Evolutionary conservation across 2,797 vertebrate genomes (phyloP).

Genomic region (Triplophysa yarkandensis): DNA sequence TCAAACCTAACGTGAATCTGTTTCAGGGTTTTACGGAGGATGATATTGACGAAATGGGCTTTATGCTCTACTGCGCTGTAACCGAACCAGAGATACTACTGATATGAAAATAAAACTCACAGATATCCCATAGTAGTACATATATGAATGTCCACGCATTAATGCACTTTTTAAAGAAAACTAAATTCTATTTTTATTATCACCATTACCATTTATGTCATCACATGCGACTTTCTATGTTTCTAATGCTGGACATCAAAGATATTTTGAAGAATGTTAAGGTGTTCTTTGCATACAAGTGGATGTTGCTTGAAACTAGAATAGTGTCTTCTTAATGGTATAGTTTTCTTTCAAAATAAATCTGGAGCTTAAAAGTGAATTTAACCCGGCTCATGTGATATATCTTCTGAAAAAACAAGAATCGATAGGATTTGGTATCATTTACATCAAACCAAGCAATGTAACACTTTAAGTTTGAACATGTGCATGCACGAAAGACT

Average conservation of each 20-base stretch:
- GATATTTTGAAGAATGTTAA: not conserved
- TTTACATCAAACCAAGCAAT: not conserved
- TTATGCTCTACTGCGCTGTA: conserved; percentile 83
- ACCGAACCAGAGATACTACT: conserved; percentile 82
- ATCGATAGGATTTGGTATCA: not conserved
- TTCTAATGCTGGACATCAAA: not conserved
- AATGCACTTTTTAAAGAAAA: conserved; percentile 4
- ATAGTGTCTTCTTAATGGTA: not conserved
- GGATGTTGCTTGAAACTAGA: too few relatives aligned
- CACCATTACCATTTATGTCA: not conserved
- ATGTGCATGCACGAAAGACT: not conserved
- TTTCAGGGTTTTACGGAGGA: conserved; percentile 79
- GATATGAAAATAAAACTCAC: conserved; percentile 58
- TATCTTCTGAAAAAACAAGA: not conserved
- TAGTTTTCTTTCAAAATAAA: not conserved
- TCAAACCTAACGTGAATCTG: conserved; percentile 85
- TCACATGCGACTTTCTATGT: not conserved
- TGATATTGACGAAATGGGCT: conserved; percentile 91
- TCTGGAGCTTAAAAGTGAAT: not conserved
- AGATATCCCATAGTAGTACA: conserved; percentile 17
- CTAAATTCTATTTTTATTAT: not conserved
- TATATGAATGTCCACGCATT: not conserved
- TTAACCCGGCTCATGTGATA: not conserved
- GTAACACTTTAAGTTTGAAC: not conserved
- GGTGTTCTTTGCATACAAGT: not conserved